A percentile compares a stretch with the other conserved stretches of the same genome.
phyloP scores from a whole-genome alignment of 1,140 invertebrate genomes.

The Drosophila nannoptera region DNA sequence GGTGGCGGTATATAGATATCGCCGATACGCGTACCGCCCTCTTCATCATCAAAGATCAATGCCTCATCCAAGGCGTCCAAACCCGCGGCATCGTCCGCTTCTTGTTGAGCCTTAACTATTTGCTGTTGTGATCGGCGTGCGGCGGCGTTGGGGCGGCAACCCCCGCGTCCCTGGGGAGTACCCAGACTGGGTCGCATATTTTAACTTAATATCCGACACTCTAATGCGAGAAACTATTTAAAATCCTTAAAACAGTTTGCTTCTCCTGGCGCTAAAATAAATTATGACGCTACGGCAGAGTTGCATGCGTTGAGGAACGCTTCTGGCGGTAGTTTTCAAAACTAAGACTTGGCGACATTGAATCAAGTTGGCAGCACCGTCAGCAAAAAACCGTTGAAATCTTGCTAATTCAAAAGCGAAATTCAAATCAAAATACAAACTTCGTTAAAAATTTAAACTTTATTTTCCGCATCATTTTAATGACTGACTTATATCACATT shows the following conservation, averaged over 20 bases:
- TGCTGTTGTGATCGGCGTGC: conserved; percentile 37
- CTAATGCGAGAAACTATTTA: conserved; percentile 15
- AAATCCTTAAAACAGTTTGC: conserved; percentile 37
- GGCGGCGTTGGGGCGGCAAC: conserved; percentile 27
- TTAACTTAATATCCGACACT: not conserved
- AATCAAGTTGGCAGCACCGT: conserved; percentile 26
- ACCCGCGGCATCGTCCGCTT: conserved; percentile 40
- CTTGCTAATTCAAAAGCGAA: not conserved
- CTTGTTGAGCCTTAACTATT: conserved; percentile 32
- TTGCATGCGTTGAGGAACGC: conserved; percentile 4
- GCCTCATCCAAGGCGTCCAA: conserved; percentile 70
- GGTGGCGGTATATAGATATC: conserved; percentile 94
- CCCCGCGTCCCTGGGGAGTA: conserved; percentile 27
- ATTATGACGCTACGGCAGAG: conserved; percentile 39
- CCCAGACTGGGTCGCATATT: conserved; percentile 36
- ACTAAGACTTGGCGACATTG: conserved; percentile 12
- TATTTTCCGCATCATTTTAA: not conserved
- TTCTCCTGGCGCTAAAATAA: conserved; percentile 48
- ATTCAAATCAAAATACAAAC: conserved; percentile 20
- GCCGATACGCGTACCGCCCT: conserved; percentile 82
- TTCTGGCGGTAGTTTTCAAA: conserved; percentile 13
- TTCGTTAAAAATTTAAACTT: not conserved
- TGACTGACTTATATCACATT: too few species aligned
- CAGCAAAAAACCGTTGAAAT: not conserved
- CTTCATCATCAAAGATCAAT: conserved; percentile 72